These are phyloP conservation scores for Candoia aspera DNA, from an alignment of 2,113 vertebrate genomes.

Conservation along the genomic window DNA sequence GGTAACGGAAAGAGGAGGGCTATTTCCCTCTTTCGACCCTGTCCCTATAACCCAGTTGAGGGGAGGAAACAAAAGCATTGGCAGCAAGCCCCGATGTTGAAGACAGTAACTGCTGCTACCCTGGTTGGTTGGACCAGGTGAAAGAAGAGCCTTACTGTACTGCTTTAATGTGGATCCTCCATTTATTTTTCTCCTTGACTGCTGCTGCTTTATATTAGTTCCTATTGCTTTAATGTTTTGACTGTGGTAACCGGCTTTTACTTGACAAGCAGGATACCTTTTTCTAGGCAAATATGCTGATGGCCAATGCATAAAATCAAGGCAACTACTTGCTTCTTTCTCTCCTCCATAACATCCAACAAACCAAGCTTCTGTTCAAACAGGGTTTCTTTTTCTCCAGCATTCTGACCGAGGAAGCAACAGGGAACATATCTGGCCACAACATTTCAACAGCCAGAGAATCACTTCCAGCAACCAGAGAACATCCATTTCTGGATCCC, in stretches of 20 bases:
- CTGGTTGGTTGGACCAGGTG: no score
- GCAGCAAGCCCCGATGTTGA: no score
- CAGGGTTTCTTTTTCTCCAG: not conserved
- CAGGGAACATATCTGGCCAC: not conserved
- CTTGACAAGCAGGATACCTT: not conserved
- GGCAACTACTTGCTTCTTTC: not conserved
- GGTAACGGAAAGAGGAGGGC: no score
- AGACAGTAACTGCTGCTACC: no score
- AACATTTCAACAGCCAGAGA: not conserved
- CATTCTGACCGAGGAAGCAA: not conserved
- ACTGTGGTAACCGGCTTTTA: not conserved
- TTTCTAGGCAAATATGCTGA: not conserved
- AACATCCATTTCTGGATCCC: not conserved
- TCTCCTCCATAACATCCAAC: not conserved
- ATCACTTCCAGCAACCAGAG: not conserved
- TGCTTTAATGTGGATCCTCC: not conserved
- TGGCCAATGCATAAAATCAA: not conserved
- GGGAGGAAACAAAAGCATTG: no score
- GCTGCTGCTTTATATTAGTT: not conserved
- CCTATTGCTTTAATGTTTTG: not conserved
- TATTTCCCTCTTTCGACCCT: no score
- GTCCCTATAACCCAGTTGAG: no score
- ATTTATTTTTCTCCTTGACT: not conserved
- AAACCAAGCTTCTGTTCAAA: not conserved
- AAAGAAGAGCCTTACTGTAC: no score